phyloP scores from a whole-genome alignment of 2,797 vertebrate genomes.

The Epinephelus awoara region DNA sequence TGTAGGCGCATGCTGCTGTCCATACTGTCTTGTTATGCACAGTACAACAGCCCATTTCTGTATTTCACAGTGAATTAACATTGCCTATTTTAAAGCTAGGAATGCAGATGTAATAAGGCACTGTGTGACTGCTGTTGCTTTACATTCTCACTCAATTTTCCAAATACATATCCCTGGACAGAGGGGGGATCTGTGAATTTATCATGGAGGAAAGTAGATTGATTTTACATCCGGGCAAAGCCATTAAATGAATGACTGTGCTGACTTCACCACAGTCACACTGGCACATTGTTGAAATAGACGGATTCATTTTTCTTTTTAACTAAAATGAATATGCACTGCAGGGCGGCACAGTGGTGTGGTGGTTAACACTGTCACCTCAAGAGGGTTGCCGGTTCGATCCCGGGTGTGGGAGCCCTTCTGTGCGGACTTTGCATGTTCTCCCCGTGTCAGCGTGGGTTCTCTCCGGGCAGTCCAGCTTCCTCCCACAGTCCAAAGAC shows the following conservation, averaged over 20 bases:
- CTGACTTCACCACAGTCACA: neutral
- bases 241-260: neutral
- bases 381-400: no score
- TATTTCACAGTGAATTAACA: neutral
- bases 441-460: no score
- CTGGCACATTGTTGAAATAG: neutral
- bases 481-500: no score
- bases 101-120: neutral
- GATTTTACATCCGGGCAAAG: neutral
- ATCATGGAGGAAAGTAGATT: neutral
- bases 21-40: neutral
- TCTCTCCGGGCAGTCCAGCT: no score
- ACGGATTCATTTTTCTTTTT: neutral
- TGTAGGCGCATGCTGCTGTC: neutral
- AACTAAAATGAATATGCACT: neutral
- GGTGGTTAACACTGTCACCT: no score
- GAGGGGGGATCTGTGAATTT: neutral
- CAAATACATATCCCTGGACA: neutral
- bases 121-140: neutral
- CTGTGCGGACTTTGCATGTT: no score
- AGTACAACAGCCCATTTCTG: neutral
- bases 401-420: no score
- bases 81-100: neutral
- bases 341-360: no score
- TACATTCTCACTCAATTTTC: neutral